Conservation (phyloP, 1,140 invertebrate species). For the Thaumetopoea pityocampa region DNA sequence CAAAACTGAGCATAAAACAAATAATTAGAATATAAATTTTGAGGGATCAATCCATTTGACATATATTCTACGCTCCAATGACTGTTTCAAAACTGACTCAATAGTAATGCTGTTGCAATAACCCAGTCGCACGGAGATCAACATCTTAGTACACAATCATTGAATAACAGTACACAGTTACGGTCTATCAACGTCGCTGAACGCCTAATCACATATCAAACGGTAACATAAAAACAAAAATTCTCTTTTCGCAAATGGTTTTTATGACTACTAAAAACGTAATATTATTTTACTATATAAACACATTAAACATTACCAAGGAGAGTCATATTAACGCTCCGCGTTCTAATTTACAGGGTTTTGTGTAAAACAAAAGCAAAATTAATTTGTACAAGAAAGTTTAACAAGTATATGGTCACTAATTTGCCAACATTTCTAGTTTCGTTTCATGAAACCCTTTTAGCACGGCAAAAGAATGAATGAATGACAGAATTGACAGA, state of each 20-base stretch:
- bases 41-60: constrained; percentile 53
- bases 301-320: constrained; percentile 44
- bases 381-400: constrained; percentile 28
- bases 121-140: constrained; percentile 19
- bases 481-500: constrained; percentile 53
- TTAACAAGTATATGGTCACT: constrained; percentile 60
- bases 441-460: constrained; percentile 64
- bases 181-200: constrained; percentile 40
- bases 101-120: constrained; percentile 46
- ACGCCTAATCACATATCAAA: constrained; percentile 39
- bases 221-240: constrained; percentile 51
- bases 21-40: constrained; percentile 29
- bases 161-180: constrained; percentile 50
- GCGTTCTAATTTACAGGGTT: constrained; percentile 17
- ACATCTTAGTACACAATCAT: constrained; percentile 32
- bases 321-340: constrained; percentile 10
- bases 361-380: constrained; percentile 23
- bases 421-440: constrained; percentile 71
- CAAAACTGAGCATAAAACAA: constrained; percentile 1
- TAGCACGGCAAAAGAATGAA: constrained; percentile 65
- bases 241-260: constrained; percentile 58
- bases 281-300: constrained; percentile 60
- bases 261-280: constrained; percentile 42
- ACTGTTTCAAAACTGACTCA: constrained; percentile 67
- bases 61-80: constrained; percentile 71